A percentile compares a stretch with the other conserved stretches of the same genome.
Conservation (phyloP, 2,113 vertebrate genomes). For the Puntigrus tetrazona region DNA sequence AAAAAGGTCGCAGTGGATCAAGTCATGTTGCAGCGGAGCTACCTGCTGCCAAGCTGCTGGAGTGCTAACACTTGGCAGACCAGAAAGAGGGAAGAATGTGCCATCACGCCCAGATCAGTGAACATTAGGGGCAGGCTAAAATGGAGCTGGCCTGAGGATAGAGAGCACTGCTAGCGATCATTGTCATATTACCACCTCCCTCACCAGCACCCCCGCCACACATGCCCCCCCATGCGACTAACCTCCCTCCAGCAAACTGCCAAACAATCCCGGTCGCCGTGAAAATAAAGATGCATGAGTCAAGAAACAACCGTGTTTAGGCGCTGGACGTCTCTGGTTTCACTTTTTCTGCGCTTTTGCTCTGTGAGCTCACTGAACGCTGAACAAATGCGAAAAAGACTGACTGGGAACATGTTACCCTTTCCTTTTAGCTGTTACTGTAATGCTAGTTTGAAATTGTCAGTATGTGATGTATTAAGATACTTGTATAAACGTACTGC, state of each 20-base stretch:
- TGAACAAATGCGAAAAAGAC: too few species aligned
- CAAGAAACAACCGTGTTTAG: not conserved
- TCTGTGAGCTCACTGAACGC: not conserved
- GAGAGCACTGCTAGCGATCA: constrained; percentile 55
- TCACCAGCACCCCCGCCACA: not conserved
- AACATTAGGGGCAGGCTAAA: too few species aligned
- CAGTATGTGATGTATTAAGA: too few species aligned
- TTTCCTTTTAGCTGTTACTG: not conserved
- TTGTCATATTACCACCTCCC: constrained; percentile 59
- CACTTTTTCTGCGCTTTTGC: constrained; percentile 36
- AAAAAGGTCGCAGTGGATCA: constrained; percentile 77
- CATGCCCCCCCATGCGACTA: constrained; percentile 1
- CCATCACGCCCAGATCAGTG: constrained; percentile 63
- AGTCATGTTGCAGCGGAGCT: constrained; percentile 70
- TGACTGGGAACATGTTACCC: not conserved
- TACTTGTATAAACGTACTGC: too few species aligned
- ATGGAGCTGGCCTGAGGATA: constrained; percentile 59
- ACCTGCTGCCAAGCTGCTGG: constrained; percentile 64
- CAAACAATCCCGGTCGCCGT: constrained; percentile 36
- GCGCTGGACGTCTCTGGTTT: not conserved
- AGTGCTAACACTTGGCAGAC: constrained; percentile 65
- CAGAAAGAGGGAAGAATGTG: constrained; percentile 62
- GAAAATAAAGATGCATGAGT: constrained; percentile 54
- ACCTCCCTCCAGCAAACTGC: not conserved
- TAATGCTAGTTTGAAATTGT: too few species aligned